Evolutionary conservation across 2,113 vertebrate species (phyloP).

Genomic region (Odocoileus virginianus): DNA sequence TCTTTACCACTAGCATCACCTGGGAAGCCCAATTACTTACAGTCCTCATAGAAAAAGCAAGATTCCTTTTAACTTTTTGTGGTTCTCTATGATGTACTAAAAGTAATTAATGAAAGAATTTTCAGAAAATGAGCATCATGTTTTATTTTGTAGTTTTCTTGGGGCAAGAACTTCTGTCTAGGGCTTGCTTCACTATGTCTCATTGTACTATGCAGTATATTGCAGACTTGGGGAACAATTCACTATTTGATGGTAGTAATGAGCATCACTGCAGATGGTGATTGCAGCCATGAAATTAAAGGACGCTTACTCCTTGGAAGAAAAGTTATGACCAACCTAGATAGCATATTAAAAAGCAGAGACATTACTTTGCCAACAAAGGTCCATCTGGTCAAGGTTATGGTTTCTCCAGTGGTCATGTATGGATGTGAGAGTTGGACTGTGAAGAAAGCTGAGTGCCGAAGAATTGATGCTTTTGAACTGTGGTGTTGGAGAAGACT

Average conservation of each 20-base stretch:
- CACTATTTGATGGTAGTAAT: not conserved
- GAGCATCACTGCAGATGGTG: not conserved
- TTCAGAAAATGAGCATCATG: not conserved
- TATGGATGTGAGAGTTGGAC: no score
- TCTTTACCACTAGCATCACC: not conserved
- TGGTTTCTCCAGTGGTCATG: no score
- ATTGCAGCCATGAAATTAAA: no score
- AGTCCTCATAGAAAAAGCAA: not conserved
- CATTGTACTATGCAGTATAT: not conserved
- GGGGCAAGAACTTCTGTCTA: not conserved
- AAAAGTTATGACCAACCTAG: no score
- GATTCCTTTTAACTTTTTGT: not conserved
- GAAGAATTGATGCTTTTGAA: no score
- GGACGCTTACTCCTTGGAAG: no score
- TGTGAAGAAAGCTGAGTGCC: no score
- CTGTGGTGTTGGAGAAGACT: no score
- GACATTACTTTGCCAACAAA: no score
- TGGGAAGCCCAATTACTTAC: not conserved
- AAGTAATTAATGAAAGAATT: not conserved
- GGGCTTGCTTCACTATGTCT: not conserved
- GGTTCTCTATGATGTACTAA: not conserved
- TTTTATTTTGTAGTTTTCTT: not conserved
- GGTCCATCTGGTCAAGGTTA: no score
- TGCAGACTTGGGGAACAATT: not conserved
- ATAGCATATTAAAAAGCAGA: no score